Evolutionary conservation across 2,113 vertebrate species (phyloP).

Genomic region (Alouatta palliata): DNA sequence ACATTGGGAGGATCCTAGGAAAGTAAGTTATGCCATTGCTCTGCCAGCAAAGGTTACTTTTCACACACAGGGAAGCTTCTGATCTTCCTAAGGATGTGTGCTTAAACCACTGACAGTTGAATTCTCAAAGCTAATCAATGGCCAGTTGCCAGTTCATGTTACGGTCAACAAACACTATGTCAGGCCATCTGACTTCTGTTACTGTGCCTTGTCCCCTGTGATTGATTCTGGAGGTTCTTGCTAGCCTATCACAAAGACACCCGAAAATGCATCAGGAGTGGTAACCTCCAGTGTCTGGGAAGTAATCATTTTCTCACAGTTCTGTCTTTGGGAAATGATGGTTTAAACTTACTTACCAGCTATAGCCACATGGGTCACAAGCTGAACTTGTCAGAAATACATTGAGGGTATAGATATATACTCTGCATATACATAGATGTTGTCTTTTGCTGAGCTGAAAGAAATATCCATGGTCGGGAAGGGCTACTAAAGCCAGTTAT

Average conservation of each 20-base stretch:
- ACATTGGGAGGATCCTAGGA: neutral
- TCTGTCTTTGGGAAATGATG: slow-evolving; percentile 37
- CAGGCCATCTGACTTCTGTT: slow-evolving; percentile 65
- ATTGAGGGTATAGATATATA: neutral
- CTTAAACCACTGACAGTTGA: neutral
- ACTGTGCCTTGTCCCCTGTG: slow-evolving; percentile 49
- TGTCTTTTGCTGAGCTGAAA: neutral
- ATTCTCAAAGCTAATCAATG: slow-evolving; percentile 16
- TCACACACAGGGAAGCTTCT: neutral
- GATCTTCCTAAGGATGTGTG: neutral
- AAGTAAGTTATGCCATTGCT: neutral
- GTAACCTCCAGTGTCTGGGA: slow-evolving; percentile 71
- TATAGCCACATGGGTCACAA: neutral
- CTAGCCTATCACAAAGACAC: slow-evolving; percentile 72
- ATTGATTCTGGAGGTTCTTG: slow-evolving; percentile 57
- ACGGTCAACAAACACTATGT: neutral
- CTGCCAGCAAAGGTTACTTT: neutral
- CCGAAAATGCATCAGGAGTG: slow-evolving; percentile 74
- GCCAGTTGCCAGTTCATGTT: slow-evolving; percentile 37
- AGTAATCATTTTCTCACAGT: slow-evolving; percentile 69
- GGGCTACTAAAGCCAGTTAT: neutral
- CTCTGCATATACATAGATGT: neutral
- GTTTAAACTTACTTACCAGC: neutral
- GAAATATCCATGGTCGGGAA: neutral
- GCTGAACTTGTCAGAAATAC: neutral